Conservation (phyloP, 2,888 invertebrate species). For the Tipula lateralis region DNA sequence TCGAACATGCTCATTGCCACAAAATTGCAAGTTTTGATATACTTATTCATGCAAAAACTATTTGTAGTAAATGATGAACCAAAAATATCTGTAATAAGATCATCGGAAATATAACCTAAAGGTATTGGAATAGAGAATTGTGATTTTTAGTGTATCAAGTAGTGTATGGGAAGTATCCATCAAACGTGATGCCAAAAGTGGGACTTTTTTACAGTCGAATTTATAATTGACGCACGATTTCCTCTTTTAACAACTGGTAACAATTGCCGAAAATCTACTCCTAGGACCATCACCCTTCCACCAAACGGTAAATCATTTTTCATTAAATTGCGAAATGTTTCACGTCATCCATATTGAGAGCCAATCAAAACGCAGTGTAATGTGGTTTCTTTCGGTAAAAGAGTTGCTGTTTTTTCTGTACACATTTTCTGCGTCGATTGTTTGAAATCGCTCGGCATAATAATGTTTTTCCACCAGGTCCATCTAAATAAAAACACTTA, state of each 20-base stretch:
- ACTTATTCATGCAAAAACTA: not conserved
- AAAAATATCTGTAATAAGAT: too few relatives aligned
- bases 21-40: not conserved
- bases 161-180: not conserved
- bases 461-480: not conserved
- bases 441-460: not conserved
- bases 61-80: too few relatives aligned
- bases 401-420: not conserved
- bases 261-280: not conserved
- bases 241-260: not conserved
- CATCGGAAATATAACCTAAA: too few relatives aligned
- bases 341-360: not conserved
- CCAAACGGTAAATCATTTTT: not conserved
- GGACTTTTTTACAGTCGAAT: not conserved
- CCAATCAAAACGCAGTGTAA: not conserved
- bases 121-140: not conserved
- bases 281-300: not conserved
- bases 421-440: not conserved
- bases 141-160: not conserved
- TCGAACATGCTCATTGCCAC: not conserved
- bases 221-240: not conserved
- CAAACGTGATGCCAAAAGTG: not conserved
- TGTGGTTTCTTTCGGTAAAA: not conserved
- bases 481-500: conserved; percentile 4
- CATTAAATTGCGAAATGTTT: not conserved